Percentiles rank a stretch among this genome's conserved stretches.
Conservation (phyloP, 2,797 vertebrate species). For the Myoxocephalus aenaeus region DNA sequence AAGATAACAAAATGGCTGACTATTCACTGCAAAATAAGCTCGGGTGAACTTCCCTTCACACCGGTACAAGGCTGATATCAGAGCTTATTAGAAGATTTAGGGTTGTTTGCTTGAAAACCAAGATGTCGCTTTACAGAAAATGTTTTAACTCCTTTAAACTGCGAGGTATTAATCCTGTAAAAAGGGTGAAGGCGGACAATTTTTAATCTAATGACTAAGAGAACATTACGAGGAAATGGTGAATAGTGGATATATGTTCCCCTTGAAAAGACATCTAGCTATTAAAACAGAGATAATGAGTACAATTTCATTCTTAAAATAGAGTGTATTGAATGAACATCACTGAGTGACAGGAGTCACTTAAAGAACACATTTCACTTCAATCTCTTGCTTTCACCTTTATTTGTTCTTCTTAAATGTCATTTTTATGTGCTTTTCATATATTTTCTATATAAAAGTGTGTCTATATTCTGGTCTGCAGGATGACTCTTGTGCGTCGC, state of each 20-base stretch:
- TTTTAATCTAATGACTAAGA: neutral
- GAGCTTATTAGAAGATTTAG: conserved; percentile 11
- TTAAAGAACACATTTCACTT: neutral
- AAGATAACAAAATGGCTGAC: conserved; percentile 40
- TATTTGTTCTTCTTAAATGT: neutral
- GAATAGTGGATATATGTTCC: neutral
- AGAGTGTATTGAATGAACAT: neutral
- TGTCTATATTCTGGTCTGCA: neutral
- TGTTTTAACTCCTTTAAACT: neutral
- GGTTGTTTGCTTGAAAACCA: conserved; percentile 7
- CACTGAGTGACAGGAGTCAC: neutral
- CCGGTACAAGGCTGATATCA: neutral
- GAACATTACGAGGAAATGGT: neutral
- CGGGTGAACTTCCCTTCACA: conserved; percentile 6
- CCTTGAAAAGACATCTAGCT: neutral
- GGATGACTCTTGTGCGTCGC: neutral
- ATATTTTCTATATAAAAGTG: neutral
- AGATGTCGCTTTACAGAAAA: neutral
- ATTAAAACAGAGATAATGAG: neutral
- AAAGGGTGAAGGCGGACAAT: neutral
- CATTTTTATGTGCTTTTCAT: neutral
- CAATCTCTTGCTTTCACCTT: neutral
- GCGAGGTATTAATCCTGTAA: neutral
- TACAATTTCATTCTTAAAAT: neutral
- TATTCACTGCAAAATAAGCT: conserved; percentile 21